Percentiles rank a stretch among this genome's conserved stretches.
Evolutionary conservation across 2,888 invertebrate genomes (phyloP).

Genomic region (Bombyx huttoni): DNA sequence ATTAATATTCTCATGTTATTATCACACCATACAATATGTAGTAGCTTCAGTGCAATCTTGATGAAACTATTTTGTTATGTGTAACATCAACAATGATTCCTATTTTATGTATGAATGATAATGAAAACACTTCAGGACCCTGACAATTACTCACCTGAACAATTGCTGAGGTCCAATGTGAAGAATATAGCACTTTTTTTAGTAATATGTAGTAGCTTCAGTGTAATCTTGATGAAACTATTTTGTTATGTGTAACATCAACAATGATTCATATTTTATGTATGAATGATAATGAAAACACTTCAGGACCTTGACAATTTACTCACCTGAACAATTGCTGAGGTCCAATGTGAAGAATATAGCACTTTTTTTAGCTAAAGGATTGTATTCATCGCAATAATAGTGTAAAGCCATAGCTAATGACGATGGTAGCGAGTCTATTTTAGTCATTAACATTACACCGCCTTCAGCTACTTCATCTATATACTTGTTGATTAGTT

Average conservation of each 20-base stretch:
- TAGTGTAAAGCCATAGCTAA: slow-evolving; percentile 66
- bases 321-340: slow-evolving; percentile 41
- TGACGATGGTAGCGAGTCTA: slow-evolving; percentile 43
- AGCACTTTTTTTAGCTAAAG: slow-evolving; percentile 50
- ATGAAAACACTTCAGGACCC: no score
- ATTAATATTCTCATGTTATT: no score
- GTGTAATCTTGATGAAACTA: no score
- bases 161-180: slow-evolving; percentile 47
- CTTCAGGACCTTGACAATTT: no score
- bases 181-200: slow-evolving; percentile 59
- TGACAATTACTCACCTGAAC: slow-evolving; percentile 34
- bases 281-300: background rate
- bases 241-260: no score
- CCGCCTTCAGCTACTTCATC: slow-evolving; percentile 37
- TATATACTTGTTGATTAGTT: slow-evolving; percentile 39
- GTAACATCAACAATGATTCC: no score
- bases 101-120: no score
- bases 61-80: no score
- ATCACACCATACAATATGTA: no score
- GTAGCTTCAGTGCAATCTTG: no score
- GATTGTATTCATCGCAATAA: slow-evolving; percentile 63
- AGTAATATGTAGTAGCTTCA: slow-evolving; percentile 6
- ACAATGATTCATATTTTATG: no score
- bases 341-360: slow-evolving; percentile 59
- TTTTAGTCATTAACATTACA: slow-evolving; percentile 47